phyloP scores from a whole-genome alignment of 2,113 vertebrate genomes.

The Anoura caudifer region DNA sequence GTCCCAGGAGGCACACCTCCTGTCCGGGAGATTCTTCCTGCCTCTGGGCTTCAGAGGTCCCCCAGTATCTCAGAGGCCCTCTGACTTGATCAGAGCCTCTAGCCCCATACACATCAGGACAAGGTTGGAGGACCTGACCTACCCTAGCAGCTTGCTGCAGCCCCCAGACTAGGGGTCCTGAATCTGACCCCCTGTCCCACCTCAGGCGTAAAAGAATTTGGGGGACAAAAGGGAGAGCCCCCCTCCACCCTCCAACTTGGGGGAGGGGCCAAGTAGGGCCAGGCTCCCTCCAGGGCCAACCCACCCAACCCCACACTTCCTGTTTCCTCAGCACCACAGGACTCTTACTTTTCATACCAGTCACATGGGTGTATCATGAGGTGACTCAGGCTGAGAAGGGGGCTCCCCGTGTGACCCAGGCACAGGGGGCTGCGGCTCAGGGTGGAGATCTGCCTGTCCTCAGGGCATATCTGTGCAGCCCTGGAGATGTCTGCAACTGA shows the following conservation, averaged over 20 bases:
- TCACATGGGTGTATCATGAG: constrained; percentile 21
- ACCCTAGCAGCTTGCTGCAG: background rate
- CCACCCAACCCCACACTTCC: background rate
- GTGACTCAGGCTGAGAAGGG: constrained; percentile 51
- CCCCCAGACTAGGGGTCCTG: background rate
- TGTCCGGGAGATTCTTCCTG: background rate
- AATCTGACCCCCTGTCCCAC: background rate
- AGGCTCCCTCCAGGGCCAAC: background rate
- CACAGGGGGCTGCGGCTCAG: background rate
- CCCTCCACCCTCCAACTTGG: background rate
- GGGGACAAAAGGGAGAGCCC: background rate
- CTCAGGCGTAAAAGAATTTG: background rate
- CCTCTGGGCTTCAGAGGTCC: background rate
- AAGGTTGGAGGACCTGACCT: background rate
- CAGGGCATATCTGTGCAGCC: background rate
- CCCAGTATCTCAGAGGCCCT: background rate
- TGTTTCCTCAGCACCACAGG: constrained; percentile 21
- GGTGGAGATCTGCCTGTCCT: background rate
- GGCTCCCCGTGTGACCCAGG: background rate
- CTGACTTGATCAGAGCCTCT: background rate
- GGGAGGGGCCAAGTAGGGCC: background rate
- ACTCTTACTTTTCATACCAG: constrained; percentile 65
- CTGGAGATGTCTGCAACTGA: background rate
- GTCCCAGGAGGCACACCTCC: background rate
- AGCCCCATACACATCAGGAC: background rate